Conservation (phyloP, 2,113 vertebrate species). For the Platysternon megacephalum region DNA sequence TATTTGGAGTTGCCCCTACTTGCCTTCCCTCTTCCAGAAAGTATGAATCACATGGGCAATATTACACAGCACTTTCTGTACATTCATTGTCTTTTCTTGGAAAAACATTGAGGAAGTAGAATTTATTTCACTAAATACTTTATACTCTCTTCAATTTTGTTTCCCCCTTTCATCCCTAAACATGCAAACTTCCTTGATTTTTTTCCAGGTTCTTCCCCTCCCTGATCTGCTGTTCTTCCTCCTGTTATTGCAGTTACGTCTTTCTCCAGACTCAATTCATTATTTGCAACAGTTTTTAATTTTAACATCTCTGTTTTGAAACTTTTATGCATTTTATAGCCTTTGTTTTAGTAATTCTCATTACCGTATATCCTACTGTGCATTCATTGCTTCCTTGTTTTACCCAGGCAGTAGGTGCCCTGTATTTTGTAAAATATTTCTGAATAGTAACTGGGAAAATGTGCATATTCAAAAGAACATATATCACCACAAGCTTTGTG, state of each 20-base stretch:
- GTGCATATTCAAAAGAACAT: not conserved
- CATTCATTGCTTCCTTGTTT: not conserved
- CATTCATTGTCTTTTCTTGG: conserved; percentile 45
- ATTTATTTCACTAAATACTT: conserved; percentile 14
- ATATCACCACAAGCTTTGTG: not conserved
- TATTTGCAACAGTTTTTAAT: not conserved
- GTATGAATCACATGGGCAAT: conserved; percentile 58
- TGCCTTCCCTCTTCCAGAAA: conserved; percentile 47
- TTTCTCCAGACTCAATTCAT: not conserved
- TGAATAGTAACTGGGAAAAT: not conserved
- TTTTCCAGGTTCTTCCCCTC: conserved; percentile 21
- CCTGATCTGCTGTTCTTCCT: not conserved
- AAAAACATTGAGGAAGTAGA: conserved; percentile 56
- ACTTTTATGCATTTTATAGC: not conserved
- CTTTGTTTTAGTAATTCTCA: not conserved
- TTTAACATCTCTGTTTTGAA: not conserved
- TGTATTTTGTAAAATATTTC: not conserved
- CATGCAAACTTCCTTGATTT: conserved; percentile 32
- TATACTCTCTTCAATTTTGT: conserved; percentile 9
- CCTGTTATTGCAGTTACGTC: not conserved
- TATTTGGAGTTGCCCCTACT: conserved; percentile 58
- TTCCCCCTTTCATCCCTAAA: conserved; percentile 4
- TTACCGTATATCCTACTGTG: not conserved
- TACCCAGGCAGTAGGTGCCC: not conserved
- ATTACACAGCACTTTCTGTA: not conserved